phyloP scores from a whole-genome alignment of 2,888 invertebrate genomes.

The Bruchidius siliquastri region DNA sequence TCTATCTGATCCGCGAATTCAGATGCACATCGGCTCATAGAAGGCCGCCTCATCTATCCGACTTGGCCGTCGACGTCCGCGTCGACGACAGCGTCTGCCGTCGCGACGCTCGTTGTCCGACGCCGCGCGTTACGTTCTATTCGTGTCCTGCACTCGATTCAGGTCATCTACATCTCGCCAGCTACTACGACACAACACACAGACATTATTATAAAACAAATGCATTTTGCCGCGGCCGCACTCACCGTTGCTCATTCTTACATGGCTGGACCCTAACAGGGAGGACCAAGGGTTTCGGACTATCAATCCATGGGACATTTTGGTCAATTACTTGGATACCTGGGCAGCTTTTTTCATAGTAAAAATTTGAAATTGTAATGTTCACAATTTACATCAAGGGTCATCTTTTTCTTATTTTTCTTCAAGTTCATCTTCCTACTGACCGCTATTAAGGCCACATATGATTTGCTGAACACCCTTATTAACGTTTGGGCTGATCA shows the following conservation, averaged over 20 bases:
- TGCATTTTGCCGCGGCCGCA: not conserved
- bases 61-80: not conserved
- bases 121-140: constrained; percentile 27
- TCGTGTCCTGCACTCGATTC: constrained; percentile 36
- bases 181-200: constrained; percentile 21
- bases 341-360: too few relatives aligned
- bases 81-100: not conserved
- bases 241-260: not conserved
- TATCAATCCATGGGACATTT: too few relatives aligned
- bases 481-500: too few relatives aligned
- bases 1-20: not conserved
- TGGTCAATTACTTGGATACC: too few relatives aligned
- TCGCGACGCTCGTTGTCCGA: not conserved
- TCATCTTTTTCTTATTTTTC: too few relatives aligned
- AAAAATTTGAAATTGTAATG: too few relatives aligned
- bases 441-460: too few relatives aligned
- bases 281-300: too few relatives aligned
- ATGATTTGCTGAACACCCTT: too few relatives aligned
- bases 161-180: constrained; percentile 32
- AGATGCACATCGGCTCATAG: not conserved
- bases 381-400: too few relatives aligned
- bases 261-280: not conserved
- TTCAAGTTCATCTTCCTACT: too few relatives aligned
- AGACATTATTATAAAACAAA: not conserved
- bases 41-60: not conserved